A percentile compares a stretch with the other conserved stretches of the same genome.
phyloP scores from a whole-genome alignment of 2,113 vertebrate species.

The Ageneiosus marmoratus region DNA sequence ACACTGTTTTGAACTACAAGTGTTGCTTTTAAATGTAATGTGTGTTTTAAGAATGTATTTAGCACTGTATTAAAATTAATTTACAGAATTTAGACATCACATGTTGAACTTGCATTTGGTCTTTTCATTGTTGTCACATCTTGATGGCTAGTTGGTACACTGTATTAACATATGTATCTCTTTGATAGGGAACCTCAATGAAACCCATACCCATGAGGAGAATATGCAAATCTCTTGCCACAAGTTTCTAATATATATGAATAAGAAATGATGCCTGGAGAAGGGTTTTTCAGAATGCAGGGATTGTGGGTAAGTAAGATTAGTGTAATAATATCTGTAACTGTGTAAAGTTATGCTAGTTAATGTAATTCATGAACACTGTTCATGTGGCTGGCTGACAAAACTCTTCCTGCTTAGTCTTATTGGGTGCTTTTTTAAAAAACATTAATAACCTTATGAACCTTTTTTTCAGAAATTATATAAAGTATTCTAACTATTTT shows the following conservation, averaged over 20 bases:
- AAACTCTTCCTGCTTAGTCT: neutral
- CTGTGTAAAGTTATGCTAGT: neutral
- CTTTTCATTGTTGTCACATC: neutral
- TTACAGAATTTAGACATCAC: neutral
- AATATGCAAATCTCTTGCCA: neutral
- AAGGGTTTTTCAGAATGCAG: neutral
- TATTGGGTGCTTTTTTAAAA: neutral
- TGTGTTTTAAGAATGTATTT: neutral
- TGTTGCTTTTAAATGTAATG: neutral
- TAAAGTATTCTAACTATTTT: neutral
- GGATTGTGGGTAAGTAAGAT: neutral
- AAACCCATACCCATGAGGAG: neutral
- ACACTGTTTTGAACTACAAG: neutral
- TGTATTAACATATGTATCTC: neutral
- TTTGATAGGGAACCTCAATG: no score
- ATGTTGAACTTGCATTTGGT: neutral
- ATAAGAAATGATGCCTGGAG: neutral
- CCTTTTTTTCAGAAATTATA: neutral
- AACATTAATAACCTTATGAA: no score
- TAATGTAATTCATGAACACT: neutral
- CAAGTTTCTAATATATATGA: neutral
- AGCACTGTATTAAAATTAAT: neutral
- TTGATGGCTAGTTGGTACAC: neutral
- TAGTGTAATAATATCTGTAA: neutral
- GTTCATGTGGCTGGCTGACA: neutral